Conservation (phyloP, 2,113 vertebrate genomes). For the Megalops atlanticus region DNA sequence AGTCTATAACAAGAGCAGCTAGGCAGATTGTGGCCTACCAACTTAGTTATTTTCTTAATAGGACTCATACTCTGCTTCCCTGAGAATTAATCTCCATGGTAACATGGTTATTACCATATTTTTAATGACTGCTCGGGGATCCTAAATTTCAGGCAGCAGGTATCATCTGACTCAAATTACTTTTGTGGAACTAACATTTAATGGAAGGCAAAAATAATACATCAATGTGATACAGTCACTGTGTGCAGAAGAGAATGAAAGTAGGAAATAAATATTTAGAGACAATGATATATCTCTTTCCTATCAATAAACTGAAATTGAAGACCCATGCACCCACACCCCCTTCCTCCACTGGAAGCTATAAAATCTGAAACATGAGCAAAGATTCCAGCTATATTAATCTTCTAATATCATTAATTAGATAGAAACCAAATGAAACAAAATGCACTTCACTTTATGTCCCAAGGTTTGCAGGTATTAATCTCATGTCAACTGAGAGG, state of each 20-base stretch:
- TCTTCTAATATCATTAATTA: background rate
- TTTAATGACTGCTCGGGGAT: conserved; percentile 64
- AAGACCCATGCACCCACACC: conserved; percentile 52
- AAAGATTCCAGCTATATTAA: background rate
- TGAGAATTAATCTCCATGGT: conserved; percentile 63
- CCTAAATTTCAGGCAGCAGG: conserved; percentile 66
- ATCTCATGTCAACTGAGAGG: background rate
- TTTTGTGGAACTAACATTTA: conserved; percentile 72
- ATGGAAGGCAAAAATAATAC: conserved; percentile 73
- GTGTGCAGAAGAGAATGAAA: conserved; percentile 62
- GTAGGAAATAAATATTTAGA: conserved; percentile 62
- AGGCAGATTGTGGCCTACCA: conserved; percentile 20
- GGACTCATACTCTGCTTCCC: conserved; percentile 41
- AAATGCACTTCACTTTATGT: background rate
- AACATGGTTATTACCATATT: conserved; percentile 59
- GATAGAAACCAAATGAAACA: background rate
- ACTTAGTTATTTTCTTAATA: conserved; percentile 51
- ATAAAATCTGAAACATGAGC: background rate
- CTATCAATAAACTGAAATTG: conserved; percentile 62
- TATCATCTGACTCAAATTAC: conserved; percentile 72
- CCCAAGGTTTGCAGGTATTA: background rate
- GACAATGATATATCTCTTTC: conserved; percentile 52
- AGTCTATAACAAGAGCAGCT: background rate
- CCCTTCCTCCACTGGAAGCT: background rate
- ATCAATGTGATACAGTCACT: conserved; percentile 75